Percentiles rank a stretch among this genome's conserved stretches.
These are phyloP conservation scores for Drosophila atroscutellata DNA, from an alignment of 2,888 invertebrate genomes.

Conservation along the genomic window DNA sequence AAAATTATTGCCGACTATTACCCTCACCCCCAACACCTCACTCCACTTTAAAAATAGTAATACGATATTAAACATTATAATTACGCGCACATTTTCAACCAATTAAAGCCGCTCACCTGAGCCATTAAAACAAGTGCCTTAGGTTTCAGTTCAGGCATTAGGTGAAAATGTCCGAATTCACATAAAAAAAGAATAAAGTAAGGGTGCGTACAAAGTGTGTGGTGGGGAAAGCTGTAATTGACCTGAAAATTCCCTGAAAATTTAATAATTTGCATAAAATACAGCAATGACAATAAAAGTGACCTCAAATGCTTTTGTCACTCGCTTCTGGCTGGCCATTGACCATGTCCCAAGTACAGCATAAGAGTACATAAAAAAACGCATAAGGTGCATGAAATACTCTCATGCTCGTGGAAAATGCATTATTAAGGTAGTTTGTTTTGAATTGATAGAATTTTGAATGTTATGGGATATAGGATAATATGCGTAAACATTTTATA, in stretches of 20 bases:
- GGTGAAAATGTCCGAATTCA: conserved; percentile 27
- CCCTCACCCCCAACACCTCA: conserved; percentile 33
- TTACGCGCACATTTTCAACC: conserved; percentile 68
- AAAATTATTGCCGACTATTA: conserved; percentile 52
- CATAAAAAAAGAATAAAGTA: conserved; percentile 7
- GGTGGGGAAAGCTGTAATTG: conserved; percentile 69
- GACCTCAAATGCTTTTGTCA: conserved; percentile 29
- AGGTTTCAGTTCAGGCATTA: conserved; percentile 1
- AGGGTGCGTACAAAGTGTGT: conserved; percentile 25
- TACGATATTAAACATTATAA: conserved; percentile 46
- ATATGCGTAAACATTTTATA: neutral
- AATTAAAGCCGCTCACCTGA: conserved; percentile 60
- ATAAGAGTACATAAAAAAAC: conserved; percentile 2
- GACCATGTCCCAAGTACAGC: conserved; percentile 9
- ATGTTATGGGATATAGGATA: neutral
- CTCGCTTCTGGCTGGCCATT: conserved; percentile 17
- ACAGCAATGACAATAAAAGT: conserved; percentile 13
- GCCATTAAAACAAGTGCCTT: conserved; percentile 40
- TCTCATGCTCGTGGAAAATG: neutral
- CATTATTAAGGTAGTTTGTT: neutral
- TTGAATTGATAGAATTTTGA: neutral
- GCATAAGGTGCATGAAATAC: conserved; percentile 4
- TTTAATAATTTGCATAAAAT: conserved; percentile 81
- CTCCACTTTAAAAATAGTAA: conserved; percentile 7
- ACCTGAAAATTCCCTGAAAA: conserved; percentile 81